These are phyloP conservation scores for Coracias cyanogaster DNA, from an alignment of 2,797 vertebrate species.

Conservation along the genomic window DNA sequence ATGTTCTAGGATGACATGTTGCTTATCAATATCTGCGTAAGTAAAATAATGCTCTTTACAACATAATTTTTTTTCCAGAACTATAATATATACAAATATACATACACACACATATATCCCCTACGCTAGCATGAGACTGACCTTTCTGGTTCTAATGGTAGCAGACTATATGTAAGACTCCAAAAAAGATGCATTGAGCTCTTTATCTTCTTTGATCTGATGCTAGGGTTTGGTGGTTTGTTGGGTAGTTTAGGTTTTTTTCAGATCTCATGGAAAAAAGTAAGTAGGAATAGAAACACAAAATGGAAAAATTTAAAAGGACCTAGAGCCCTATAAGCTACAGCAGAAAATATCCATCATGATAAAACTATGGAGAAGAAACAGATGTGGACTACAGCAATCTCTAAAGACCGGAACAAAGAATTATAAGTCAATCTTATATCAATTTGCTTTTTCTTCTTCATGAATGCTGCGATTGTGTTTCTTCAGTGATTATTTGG, in stretches of 20 bases:
- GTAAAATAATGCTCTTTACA: neutral
- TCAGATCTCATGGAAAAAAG: neutral
- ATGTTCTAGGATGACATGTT: constrained; percentile 31
- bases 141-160: neutral
- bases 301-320: constrained; percentile 56
- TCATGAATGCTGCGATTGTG: constrained; percentile 35
- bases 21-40: constrained; percentile 48
- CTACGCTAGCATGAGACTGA: neutral
- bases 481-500: constrained; percentile 23
- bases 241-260: neutral
- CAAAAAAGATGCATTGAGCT: neutral
- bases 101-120: neutral
- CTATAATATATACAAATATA: neutral
- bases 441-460: constrained; percentile 30
- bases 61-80: neutral
- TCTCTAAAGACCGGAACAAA: constrained; percentile 46
- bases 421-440: constrained; percentile 38
- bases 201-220: neutral
- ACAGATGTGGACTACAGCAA: constrained; percentile 45
- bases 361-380: constrained; percentile 58
- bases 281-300: constrained; percentile 2
- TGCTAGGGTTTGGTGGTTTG: neutral
- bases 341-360: constrained; percentile 42
- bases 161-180: neutral
- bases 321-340: neutral